These are phyloP conservation scores for Drosophila meridionalis DNA, from an alignment of 2,888 invertebrate genomes.

Conservation along the genomic window DNA sequence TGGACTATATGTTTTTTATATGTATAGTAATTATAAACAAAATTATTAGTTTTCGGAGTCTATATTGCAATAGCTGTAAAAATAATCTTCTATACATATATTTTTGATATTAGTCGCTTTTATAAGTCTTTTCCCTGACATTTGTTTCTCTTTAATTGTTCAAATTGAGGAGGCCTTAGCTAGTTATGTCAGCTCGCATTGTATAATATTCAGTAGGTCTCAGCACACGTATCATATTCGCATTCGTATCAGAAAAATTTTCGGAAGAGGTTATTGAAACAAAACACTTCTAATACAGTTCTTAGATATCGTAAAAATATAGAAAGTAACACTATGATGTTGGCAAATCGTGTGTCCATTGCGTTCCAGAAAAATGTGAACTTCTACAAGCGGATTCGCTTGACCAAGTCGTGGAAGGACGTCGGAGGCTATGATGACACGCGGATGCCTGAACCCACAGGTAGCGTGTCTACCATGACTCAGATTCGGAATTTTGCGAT, in stretches of 20 bases:
- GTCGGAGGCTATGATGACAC: too few relatives aligned
- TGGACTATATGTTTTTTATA: background rate
- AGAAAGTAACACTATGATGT: conserved; percentile 35
- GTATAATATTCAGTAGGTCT: background rate
- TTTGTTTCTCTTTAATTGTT: background rate
- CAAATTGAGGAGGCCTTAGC: conserved; percentile 37
- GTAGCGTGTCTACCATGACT: background rate
- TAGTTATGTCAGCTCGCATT: background rate
- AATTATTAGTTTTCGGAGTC: too few relatives aligned
- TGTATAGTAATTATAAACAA: background rate
- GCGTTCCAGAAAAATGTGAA: conserved; percentile 13
- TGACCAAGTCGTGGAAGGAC: background rate
- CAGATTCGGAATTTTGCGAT: conserved; percentile 12
- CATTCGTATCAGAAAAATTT: conserved; percentile 18
- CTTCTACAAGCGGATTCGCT: conserved; percentile 20
- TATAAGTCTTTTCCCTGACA: background rate
- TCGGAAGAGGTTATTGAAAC: conserved; percentile 22
- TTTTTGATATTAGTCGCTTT: too few relatives aligned
- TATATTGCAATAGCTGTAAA: too few relatives aligned
- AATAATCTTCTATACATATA: too few relatives aligned
- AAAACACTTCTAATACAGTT: conserved; percentile 24
- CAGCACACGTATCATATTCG: conserved; percentile 23
- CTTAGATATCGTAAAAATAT: background rate
- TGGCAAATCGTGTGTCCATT: conserved; percentile 33
- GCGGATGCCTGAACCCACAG: background rate